Base-by-base conservation (phyloP, 2,888 invertebrate species). In the Eupeodes latifasciatus region DNA sequence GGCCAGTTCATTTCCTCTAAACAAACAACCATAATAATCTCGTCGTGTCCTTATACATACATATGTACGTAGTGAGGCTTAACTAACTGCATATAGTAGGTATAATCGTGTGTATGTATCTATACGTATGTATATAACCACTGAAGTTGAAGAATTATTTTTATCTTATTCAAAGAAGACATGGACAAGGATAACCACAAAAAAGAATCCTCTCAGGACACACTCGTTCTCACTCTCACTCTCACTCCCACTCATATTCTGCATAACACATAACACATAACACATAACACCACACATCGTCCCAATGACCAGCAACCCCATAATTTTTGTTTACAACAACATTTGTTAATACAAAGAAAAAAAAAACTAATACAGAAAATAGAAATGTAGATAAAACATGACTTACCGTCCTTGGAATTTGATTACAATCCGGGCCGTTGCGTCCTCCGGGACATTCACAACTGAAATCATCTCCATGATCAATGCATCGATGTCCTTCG, bases 381-480 rank as follows among this genome's bases (percentile, higher is more conserved):
- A n/a, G 55, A 66, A 44, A 55, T 16, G 12, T 55, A 82, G 62
- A 55, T 49, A 77, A 78, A 53, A 71, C 85, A 75, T 91, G 90
- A 94, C 94, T 94, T 94, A 96, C 96, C 92, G 96, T 95, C 94
- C 95, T 94, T 85, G 95, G 94, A 36, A 96, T 95, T 91, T 95
- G 95, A 91, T 95, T 95, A 93, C 96, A 96, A 93, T 96, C 96
- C 76, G 95, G 95, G 76, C 96, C 96, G 85, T 95, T 95, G 92
- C 95, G 96, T 79, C 96, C 96, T 90, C 95, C 95, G 16, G 96
- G 96, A 92, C 96, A 96, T 92, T 96, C 96, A 93, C 96, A 96
- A 82, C 95, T 95, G 93, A 96, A 96, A 92, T 95, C 96, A 94
- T 96, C 96, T 90, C 96, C 96, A 91, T 95, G 95, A 94, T 96